phyloP scores from a whole-genome alignment of 2,797 vertebrate genomes.

The Lates japonicus region DNA sequence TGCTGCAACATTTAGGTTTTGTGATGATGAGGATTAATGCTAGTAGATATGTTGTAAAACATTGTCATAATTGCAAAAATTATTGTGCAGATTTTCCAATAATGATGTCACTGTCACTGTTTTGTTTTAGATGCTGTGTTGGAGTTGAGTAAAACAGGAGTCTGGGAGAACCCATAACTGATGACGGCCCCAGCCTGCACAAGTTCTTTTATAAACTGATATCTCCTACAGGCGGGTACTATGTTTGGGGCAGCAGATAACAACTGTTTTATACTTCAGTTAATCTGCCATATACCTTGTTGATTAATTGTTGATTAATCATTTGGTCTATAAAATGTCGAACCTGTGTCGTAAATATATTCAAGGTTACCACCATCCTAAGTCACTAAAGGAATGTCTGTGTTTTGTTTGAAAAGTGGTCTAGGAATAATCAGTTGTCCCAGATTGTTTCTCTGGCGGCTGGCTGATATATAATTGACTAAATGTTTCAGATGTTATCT shows the following conservation, averaged over 20 bases:
- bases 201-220: conserved; percentile 98
- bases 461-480: background rate
- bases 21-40: background rate
- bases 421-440: background rate
- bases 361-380: background rate
- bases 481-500: background rate
- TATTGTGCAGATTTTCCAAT: background rate
- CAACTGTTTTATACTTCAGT: background rate
- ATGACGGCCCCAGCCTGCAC: conserved; percentile 93
- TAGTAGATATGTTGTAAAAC: background rate
- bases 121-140: conserved; percentile 89
- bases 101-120: conserved; percentile 18
- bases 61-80: background rate
- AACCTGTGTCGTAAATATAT: background rate
- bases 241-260: background rate
- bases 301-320: background rate
- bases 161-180: conserved; percentile 93
- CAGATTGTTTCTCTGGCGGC: background rate
- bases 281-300: background rate
- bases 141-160: conserved; percentile 91
- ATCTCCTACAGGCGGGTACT: conserved; percentile 91
- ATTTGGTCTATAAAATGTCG: background rate
- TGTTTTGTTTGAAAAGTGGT: background rate
- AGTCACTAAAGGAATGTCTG: background rate
- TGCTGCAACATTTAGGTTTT: background rate